These are phyloP conservation scores for Spodoptera picta DNA, from an alignment of 2,888 invertebrate species.

Conservation along the genomic window DNA sequence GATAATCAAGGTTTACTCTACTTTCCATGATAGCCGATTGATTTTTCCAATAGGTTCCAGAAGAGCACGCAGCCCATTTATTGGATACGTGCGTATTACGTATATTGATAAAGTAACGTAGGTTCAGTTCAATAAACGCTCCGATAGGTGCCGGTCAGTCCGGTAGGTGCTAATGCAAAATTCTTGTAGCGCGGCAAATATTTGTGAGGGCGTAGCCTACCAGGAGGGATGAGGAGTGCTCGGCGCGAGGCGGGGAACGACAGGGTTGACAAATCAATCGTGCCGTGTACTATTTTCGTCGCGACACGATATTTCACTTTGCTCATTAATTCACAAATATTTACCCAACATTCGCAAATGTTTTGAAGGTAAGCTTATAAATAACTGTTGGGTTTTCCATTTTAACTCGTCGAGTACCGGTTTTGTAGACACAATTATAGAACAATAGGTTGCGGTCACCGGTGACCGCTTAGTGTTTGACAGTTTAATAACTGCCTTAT, in stretches of 20 bases:
- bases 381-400: constrained; percentile 25
- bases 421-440: too few relatives aligned
- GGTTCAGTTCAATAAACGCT: constrained; percentile 70
- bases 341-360: constrained; percentile 23
- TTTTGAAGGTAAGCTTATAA: constrained; percentile 33
- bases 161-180: constrained; percentile 80
- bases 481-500: neutral
- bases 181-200: constrained; percentile 76
- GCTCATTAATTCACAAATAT: constrained; percentile 27
- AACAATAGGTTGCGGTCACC: too few relatives aligned
- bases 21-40: constrained; percentile 57
- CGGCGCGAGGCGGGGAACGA: constrained; percentile 47
- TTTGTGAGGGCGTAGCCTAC: constrained; percentile 71
- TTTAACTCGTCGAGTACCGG: too few relatives aligned
- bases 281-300: constrained; percentile 39
- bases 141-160: constrained; percentile 62
- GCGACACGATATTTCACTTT: constrained; percentile 49
- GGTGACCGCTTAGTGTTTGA: too few relatives aligned
- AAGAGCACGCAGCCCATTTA: constrained; percentile 41
- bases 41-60: constrained; percentile 46
- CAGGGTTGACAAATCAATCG: constrained; percentile 56
- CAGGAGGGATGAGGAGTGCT: constrained; percentile 54
- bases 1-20: constrained; percentile 36
- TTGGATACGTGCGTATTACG: constrained; percentile 30
- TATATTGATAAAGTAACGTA: constrained; percentile 51